Percentiles rank a stretch among this genome's conserved stretches.
Evolutionary conservation across 2,113 vertebrate genomes (phyloP).

Genomic region (Calcarius ornatus): DNA sequence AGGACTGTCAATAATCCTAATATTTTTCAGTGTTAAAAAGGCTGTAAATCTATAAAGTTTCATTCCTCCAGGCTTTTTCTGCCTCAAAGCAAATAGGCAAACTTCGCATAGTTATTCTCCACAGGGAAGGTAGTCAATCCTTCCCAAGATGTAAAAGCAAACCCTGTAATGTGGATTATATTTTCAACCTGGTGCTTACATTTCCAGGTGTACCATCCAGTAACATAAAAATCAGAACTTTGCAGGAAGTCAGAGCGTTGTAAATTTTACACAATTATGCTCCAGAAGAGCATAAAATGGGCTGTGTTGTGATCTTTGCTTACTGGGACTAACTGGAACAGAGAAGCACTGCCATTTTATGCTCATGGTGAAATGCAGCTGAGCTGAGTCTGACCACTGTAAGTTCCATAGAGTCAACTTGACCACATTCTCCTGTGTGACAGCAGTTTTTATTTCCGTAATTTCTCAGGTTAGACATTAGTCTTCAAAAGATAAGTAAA

Average conservation of each 20-base stretch:
- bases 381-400: not conserved
- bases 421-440: not conserved
- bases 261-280: not conserved
- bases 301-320: not conserved
- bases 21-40: constrained; percentile 14
- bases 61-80: not conserved
- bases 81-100: not conserved
- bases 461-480: not conserved
- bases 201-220: not conserved
- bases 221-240: not conserved
- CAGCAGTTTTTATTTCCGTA: not conserved
- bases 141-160: not conserved
- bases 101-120: not conserved
- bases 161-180: not conserved
- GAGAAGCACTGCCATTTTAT: not conserved
- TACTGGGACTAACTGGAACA: not conserved
- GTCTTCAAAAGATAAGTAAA: not conserved
- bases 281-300: accelerated
- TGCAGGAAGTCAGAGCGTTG: not conserved
- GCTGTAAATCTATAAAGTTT: not conserved
- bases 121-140: not conserved
- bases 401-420: not conserved
- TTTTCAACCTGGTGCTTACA: not conserved
- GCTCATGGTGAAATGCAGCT: not conserved
- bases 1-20: not conserved